Conservation (phyloP, 2,113 vertebrate species). For the Chloropsis cyanopogon region DNA sequence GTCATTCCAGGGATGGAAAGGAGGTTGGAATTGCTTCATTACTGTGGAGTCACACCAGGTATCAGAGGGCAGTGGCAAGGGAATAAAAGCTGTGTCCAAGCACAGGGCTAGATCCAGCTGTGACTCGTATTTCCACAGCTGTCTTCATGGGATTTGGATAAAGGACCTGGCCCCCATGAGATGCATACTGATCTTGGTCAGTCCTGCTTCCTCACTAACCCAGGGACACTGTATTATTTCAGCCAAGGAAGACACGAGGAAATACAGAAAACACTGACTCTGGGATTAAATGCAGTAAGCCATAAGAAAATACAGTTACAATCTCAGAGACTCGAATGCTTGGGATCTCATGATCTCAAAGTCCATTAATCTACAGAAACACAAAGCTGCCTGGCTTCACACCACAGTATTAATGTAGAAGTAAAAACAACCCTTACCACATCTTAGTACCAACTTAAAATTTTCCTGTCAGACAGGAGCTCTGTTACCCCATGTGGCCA, state of each 20-base stretch:
- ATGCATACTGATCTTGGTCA: background rate
- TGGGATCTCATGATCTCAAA: background rate
- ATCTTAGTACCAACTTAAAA: background rate
- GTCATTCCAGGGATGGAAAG: background rate
- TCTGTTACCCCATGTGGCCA: background rate
- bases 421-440: background rate
- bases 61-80: background rate
- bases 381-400: background rate
- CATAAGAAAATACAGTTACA: background rate
- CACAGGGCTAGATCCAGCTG: background rate
- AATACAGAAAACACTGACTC: background rate
- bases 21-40: background rate
- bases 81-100: background rate
- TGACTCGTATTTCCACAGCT: background rate
- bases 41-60: background rate
- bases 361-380: background rate
- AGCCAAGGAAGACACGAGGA: background rate
- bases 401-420: background rate
- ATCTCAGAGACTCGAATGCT: rapidly evolving
- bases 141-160: background rate
- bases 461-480: background rate
- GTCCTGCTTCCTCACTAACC: background rate
- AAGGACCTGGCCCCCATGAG: background rate
- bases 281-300: background rate
- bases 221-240: background rate